Percentiles rank a stretch among this genome's conserved stretches.
These are phyloP conservation scores for Cephus pygmeus DNA, from an alignment of 2,888 invertebrate genomes.

Conservation along the genomic window DNA sequence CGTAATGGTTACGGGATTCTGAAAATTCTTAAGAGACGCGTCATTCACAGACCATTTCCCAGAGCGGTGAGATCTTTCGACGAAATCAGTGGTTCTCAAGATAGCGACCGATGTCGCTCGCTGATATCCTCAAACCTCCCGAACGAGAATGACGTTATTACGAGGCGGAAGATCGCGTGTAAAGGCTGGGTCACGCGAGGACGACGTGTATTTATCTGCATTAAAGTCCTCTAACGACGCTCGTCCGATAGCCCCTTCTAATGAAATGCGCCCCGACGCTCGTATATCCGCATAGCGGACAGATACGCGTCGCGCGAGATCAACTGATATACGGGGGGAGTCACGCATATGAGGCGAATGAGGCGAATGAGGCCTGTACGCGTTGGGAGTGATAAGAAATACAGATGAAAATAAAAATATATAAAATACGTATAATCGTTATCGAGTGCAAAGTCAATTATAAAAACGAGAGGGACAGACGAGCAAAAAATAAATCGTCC, in stretches of 20 bases:
- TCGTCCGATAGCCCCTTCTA: slow-evolving; percentile 11
- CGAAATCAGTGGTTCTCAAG: neutral
- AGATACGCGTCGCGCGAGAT: slow-evolving; percentile 4
- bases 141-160: neutral
- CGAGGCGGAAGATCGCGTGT: slow-evolving; percentile 4
- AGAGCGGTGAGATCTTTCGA: neutral
- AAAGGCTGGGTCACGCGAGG: slow-evolving; percentile 8
- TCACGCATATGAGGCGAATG: neutral
- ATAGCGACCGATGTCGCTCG: neutral
- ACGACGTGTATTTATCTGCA: slow-evolving; percentile 10
- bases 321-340: neutral
- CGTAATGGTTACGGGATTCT: neutral
- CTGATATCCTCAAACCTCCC: neutral
- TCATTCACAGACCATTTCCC: neutral
- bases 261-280: slow-evolving; percentile 15
- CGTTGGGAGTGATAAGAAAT: neutral
- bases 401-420: neutral
- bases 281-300: slow-evolving; percentile 19
- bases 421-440: neutral
- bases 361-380: neutral
- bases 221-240: slow-evolving; percentile 15
- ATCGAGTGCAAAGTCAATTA: neutral
- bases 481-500: neutral
- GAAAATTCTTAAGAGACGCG: neutral
- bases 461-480: neutral